phyloP scores from a whole-genome alignment of 1,140 invertebrate species.

The Melanaphis sacchari region DNA sequence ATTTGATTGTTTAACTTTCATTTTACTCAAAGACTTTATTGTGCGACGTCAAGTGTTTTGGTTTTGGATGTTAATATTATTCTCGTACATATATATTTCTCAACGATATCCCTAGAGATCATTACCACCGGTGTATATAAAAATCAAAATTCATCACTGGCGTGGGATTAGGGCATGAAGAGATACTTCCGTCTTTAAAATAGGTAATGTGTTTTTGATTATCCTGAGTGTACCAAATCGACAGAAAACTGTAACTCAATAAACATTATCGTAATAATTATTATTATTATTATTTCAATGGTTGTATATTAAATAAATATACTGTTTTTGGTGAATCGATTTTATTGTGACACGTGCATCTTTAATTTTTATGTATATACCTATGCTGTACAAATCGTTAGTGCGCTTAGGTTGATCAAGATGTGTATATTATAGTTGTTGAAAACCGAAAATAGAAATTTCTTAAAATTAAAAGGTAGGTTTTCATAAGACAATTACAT shows the following conservation, averaged over 20 bases:
- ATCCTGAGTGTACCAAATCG: background rate
- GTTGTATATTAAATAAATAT: background rate
- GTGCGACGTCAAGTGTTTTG: background rate
- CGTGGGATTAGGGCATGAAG: background rate
- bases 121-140: background rate
- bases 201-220: background rate
- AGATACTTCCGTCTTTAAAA: background rate
- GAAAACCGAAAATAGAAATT: background rate
- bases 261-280: background rate
- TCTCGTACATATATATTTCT: background rate
- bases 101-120: background rate
- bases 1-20: constrained; percentile 15
- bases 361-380: background rate
- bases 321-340: background rate
- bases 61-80: background rate
- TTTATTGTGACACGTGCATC: background rate
- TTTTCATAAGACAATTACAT: background rate
- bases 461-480: background rate
- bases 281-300: background rate
- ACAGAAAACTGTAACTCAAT: background rate
- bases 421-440: background rate
- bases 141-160: constrained; percentile 3
- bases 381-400: background rate
- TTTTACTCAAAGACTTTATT: background rate
- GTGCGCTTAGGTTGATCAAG: background rate